Evolutionary conservation across 2,888 invertebrate species (phyloP).

Genomic region (Drosophila multiciliata): DNA sequence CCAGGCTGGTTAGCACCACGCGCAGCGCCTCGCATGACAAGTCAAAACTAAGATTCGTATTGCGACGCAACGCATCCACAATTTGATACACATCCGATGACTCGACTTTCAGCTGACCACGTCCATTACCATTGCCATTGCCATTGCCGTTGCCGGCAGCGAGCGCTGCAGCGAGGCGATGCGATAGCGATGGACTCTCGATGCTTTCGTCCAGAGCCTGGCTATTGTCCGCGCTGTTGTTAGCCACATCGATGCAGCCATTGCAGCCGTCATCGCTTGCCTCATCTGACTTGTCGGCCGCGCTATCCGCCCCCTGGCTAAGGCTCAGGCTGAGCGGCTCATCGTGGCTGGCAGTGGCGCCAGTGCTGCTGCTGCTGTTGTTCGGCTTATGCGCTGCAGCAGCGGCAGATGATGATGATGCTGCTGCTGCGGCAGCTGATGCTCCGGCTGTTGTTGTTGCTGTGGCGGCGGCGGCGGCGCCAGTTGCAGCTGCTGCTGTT

Average conservation of each 20-base stretch:
- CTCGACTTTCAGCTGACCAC: slow-evolving; percentile 81
- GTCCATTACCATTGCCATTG: slow-evolving; percentile 31
- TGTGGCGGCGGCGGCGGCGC: background rate
- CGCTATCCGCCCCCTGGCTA: slow-evolving; percentile 61
- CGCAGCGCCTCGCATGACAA: slow-evolving; percentile 93
- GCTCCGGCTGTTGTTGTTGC: slow-evolving; percentile 4
- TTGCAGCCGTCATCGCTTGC: slow-evolving; percentile 74
- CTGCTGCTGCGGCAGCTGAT: background rate
- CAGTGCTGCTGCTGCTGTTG: slow-evolving; percentile 50
- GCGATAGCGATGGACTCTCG: slow-evolving; percentile 75
- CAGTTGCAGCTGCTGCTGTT: background rate
- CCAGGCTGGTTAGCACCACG: slow-evolving; percentile 88
- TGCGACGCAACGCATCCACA: slow-evolving; percentile 91
- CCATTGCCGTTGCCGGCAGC: slow-evolving; percentile 8
- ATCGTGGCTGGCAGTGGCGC: slow-evolving; percentile 35
- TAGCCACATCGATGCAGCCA: slow-evolving; percentile 55
- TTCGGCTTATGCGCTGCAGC: slow-evolving; percentile 35
- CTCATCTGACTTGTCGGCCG: slow-evolving; percentile 76
- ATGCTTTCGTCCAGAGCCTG: slow-evolving; percentile 82
- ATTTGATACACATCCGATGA: slow-evolving; percentile 89
- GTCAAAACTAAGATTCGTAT: slow-evolving; percentile 94
- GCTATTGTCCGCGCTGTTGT: slow-evolving; percentile 78
- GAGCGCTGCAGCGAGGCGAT: slow-evolving; percentile 40
- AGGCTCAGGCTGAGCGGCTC: slow-evolving; percentile 47
- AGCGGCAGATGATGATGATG: slow-evolving; percentile 6